Conservation (phyloP, 37 sponge, comb jelly and placozoan species). For the Oopsacas minuta region DNA sequence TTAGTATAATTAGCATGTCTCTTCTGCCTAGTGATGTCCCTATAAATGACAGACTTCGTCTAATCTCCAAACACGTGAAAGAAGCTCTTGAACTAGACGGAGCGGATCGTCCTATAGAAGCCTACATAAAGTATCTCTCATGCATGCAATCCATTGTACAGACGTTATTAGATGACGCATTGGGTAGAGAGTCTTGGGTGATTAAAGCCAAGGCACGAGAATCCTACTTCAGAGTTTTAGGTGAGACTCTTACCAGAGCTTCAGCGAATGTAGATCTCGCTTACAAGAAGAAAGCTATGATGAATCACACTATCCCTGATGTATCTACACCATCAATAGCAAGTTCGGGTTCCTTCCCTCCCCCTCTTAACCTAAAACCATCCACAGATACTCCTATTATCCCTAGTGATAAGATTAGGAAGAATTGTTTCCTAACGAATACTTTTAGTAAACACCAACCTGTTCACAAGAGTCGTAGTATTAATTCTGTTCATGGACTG, state of each 20-base stretch:
- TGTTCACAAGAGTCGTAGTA: no score
- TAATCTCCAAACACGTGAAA: not conserved
- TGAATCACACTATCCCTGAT: not conserved
- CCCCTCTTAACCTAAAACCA: not conserved
- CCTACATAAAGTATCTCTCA: not conserved
- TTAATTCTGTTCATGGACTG: no score
- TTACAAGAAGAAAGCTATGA: not conserved
- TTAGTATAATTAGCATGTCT: not conserved
- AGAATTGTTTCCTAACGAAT: not conserved
- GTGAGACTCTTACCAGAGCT: not conserved
- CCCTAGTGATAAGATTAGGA: not conserved
- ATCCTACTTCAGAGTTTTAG: not conserved
- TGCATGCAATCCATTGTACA: conserved; percentile 12
- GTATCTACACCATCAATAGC: not conserved
- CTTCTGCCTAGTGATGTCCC: not conserved
- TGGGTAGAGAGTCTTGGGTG: not conserved
- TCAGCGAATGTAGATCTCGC: not conserved
- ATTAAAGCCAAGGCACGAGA: not conserved
- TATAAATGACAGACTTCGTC: not conserved
- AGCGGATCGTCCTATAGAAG: conserved; percentile 1
- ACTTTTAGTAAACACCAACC: no score
- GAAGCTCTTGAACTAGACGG: not conserved
- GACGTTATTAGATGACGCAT: not conserved
- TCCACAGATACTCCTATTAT: no score
- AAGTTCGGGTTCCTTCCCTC: not conserved